Evolutionary conservation across 1,140 invertebrate genomes (phyloP).

Genomic region (Drosophila grimshawi): DNA sequence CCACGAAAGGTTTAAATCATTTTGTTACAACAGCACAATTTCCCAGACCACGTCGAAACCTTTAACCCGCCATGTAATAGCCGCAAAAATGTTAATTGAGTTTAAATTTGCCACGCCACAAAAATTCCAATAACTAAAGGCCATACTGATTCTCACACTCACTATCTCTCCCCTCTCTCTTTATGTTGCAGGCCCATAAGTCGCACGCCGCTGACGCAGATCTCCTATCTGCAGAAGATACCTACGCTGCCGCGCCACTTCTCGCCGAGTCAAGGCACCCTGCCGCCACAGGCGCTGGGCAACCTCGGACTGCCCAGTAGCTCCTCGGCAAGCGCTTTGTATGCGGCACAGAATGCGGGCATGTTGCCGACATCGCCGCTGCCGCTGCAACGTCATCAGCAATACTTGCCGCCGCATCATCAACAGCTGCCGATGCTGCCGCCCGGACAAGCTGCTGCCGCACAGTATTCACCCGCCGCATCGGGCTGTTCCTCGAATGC

Average conservation of each 20-base stretch:
- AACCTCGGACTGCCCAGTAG: constrained; percentile 72
- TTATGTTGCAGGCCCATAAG: constrained; percentile 86
- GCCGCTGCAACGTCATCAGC: constrained; percentile 79
- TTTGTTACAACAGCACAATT: constrained; percentile 38
- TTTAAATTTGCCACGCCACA: constrained; percentile 73
- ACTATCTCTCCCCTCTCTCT: constrained; percentile 61
- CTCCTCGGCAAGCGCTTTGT: constrained; percentile 77
- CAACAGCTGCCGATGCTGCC: constrained; percentile 84
- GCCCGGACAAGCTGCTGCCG: constrained; percentile 59
- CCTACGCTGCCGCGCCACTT: constrained; percentile 81
- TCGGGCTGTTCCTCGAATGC: constrained; percentile 67
- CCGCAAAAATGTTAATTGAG: constrained; percentile 74
- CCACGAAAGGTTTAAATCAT: constrained; percentile 38
- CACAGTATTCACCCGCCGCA: constrained; percentile 68
- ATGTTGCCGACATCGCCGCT: constrained; percentile 83
- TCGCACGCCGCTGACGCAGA: constrained; percentile 79
- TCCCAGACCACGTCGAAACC: constrained; percentile 26
- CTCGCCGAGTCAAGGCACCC: constrained; percentile 58
- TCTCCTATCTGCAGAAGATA: constrained; percentile 83
- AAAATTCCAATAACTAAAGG: constrained; percentile 26
- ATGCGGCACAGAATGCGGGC: constrained; percentile 64
- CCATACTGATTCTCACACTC: constrained; percentile 18
- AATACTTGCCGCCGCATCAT: constrained; percentile 85
- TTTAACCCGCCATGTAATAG: constrained; percentile 51
- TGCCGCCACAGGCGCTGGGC: constrained; percentile 25